These are phyloP conservation scores for Oligia latruncula DNA, from an alignment of 2,888 invertebrate species.

Conservation along the genomic window DNA sequence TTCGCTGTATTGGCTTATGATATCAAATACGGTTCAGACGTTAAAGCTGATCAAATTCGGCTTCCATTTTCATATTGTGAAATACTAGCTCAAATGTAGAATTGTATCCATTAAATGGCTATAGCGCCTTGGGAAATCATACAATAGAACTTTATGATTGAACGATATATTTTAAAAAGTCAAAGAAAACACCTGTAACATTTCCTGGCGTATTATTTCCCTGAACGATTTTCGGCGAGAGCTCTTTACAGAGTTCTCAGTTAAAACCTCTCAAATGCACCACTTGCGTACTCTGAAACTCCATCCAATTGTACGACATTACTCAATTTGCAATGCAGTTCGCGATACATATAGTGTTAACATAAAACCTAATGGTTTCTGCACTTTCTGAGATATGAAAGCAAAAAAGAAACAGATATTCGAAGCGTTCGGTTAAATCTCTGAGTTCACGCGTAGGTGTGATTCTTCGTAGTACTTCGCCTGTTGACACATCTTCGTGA, in stretches of 20 bases:
- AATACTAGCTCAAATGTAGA: constrained; percentile 15
- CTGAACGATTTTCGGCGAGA: not conserved
- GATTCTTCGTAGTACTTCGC: constrained; percentile 47
- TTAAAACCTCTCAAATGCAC: constrained; percentile 13
- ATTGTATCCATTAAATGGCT: constrained; percentile 6
- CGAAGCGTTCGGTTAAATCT: constrained; percentile 43
- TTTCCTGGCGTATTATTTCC: constrained; percentile 1
- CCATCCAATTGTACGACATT: constrained; percentile 14
- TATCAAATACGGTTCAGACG: constrained; percentile 28
- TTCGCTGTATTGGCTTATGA: constrained; percentile 27
- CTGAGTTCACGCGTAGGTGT: constrained; percentile 40
- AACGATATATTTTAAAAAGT: constrained; percentile 11
- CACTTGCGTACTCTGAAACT: constrained; percentile 17
- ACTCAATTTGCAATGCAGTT: constrained; percentile 46
- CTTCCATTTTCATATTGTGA: constrained; percentile 26
- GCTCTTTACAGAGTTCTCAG: constrained; percentile 5
- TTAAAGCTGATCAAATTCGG: constrained; percentile 23
- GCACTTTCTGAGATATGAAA: constrained; percentile 47
- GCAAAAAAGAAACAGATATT: constrained; percentile 50
- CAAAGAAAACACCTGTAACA: not conserved
- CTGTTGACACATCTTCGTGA: constrained; percentile 38
- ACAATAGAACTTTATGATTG: constrained; percentile 8
- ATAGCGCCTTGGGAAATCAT: constrained; percentile 23
- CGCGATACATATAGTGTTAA: constrained; percentile 31
- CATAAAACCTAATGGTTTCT: constrained; percentile 31